These are phyloP conservation scores for Drosophila nigrodunni DNA, from an alignment of 1,140 invertebrate species.

Conservation along the genomic window DNA sequence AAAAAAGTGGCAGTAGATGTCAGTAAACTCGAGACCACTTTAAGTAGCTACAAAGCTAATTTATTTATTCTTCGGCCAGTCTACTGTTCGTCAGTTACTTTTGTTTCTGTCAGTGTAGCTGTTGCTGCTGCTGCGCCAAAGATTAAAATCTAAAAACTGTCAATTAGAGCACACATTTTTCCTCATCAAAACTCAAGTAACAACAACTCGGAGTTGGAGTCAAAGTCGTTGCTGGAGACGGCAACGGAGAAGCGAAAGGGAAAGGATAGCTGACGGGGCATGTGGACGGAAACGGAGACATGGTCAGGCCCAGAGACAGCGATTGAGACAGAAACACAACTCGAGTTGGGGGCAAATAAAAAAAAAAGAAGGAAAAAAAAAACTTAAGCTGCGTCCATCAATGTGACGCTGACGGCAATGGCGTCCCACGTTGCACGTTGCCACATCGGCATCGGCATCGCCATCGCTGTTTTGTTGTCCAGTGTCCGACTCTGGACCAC, in stretches of 20 bases:
- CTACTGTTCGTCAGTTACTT: too few species aligned
- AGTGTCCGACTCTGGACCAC: slow-evolving; percentile 32
- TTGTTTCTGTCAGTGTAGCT: too few species aligned
- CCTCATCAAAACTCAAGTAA: slow-evolving; percentile 75
- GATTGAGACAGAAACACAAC: not conserved
- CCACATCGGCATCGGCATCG: not conserved
- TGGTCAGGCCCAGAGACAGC: not conserved
- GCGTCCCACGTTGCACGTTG: slow-evolving; percentile 64
- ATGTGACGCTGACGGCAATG: slow-evolving; percentile 67
- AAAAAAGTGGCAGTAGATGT: too few species aligned
- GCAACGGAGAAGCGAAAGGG: not conserved
- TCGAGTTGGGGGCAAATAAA: not conserved
- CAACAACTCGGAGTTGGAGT: slow-evolving; percentile 26
- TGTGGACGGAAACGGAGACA: not conserved
- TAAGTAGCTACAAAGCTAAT: too few species aligned
- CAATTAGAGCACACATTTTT: slow-evolving; percentile 83
- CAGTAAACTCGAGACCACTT: too few species aligned
- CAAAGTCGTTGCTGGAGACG: not conserved
- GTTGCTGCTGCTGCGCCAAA: slow-evolving; percentile 44
- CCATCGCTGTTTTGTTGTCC: slow-evolving; percentile 1
- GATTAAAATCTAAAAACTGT: slow-evolving; percentile 83
- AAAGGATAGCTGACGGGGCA: too few species aligned
- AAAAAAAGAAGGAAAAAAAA: not conserved
- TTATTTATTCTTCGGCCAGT: too few species aligned
- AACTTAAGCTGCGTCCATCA: slow-evolving; percentile 67